These are phyloP conservation scores for Drosophila novamexicana DNA, from an alignment of 1,140 invertebrate genomes.

Conservation along the genomic window DNA sequence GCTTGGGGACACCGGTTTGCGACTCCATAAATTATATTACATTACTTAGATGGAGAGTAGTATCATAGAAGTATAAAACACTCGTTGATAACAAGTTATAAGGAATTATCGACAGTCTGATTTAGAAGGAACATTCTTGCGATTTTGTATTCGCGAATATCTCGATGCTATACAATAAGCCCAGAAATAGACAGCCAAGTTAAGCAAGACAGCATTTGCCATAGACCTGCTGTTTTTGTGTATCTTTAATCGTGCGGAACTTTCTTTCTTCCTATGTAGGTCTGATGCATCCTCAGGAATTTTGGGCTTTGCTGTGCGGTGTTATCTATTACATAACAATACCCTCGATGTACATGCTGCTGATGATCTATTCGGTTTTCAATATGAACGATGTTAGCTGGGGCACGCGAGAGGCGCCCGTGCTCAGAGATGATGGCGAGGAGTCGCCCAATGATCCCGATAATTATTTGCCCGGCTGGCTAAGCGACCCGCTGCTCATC, in stretches of 20 bases:
- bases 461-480: conserved; percentile 87
- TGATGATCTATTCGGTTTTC: conserved; percentile 95
- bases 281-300: conserved; percentile 93
- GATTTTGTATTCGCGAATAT: no score
- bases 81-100: no score
- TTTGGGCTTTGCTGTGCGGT: conserved; percentile 90
- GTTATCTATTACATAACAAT: conserved; percentile 96
- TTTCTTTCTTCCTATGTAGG: conserved; percentile 54
- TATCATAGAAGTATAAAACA: no score
- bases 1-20: background rate
- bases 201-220: no score
- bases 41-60: no score
- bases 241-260: no score
- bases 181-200: no score
- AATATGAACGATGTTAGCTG: conserved; percentile 96
- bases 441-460: conserved; percentile 35
- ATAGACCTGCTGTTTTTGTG: no score
- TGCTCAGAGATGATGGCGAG: conserved; percentile 56
- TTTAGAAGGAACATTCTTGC: no score
- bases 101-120: no score
- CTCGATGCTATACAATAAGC: no score
- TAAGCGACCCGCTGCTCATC: conserved; percentile 88
- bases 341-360: conserved; percentile 96
- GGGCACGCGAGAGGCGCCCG: conserved; percentile 92
- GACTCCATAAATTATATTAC: no score